Conservation (phyloP, 2,888 invertebrate species). For the Sepiola atlantica region DNA sequence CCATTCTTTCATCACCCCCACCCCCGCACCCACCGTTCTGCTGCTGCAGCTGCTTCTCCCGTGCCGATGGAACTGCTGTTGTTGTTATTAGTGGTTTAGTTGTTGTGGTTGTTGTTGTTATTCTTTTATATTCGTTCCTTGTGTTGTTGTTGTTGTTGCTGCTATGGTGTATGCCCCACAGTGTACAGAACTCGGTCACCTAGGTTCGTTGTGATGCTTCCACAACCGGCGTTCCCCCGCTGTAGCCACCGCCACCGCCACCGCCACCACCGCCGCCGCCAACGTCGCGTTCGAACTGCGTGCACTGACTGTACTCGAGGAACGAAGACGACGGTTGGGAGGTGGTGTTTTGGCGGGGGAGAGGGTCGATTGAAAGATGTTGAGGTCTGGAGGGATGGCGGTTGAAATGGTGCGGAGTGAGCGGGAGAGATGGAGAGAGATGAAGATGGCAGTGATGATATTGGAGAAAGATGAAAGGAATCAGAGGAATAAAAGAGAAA, state of each 20-base stretch:
- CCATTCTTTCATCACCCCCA: neutral
- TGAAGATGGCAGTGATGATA: neutral
- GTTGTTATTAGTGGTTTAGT: neutral
- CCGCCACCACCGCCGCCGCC: neutral
- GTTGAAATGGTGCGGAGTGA: neutral
- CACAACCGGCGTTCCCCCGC: neutral
- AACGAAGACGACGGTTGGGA: neutral
- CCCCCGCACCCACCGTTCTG: neutral
- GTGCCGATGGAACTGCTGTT: neutral
- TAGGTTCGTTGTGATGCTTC: neutral
- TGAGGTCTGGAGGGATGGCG: neutral
- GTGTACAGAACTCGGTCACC: constrained; percentile 13
- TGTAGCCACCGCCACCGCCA: neutral
- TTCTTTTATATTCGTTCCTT: neutral
- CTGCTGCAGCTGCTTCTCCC: neutral
- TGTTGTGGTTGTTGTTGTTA: neutral
- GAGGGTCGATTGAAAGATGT: neutral
- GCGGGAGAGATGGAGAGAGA: neutral
- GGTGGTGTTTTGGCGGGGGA: neutral
- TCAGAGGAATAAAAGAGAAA: too few relatives aligned
- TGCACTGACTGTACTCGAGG: neutral
- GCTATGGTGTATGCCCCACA: neutral
- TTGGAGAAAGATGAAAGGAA: neutral
- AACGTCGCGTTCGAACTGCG: constrained; percentile 6
- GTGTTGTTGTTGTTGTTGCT: neutral